Percentiles rank a stretch among this genome's conserved stretches.
These are phyloP conservation scores for Laticauda laticaudata DNA, from an alignment of 2,113 vertebrate genomes.

Conservation along the genomic window DNA sequence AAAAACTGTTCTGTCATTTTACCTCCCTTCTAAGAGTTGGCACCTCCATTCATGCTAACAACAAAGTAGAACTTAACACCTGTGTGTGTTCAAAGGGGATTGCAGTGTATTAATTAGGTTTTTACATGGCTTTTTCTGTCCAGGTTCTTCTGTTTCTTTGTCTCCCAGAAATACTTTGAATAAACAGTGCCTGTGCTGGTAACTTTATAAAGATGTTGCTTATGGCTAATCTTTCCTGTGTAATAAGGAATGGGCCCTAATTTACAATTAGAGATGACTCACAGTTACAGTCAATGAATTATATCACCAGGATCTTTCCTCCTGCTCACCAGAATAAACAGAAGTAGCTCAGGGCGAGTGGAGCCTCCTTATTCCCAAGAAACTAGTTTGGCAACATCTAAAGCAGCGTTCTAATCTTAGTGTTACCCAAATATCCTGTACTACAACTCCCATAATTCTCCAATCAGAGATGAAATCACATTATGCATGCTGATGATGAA, in stretches of 20 bases:
- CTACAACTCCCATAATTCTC: not conserved
- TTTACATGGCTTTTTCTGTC: not conserved
- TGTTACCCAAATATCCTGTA: not conserved
- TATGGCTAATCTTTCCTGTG: constrained; percentile 63
- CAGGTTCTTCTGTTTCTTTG: constrained; percentile 12
- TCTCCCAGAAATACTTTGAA: not conserved
- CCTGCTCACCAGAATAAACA: not conserved
- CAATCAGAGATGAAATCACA: not conserved
- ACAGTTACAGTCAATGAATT: constrained; percentile 52
- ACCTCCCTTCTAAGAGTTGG: not conserved
- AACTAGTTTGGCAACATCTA: not conserved
- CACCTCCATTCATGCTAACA: not conserved
- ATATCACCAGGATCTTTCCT: constrained; percentile 17
- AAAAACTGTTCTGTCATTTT: not conserved
- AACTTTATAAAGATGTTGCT: constrained; percentile 57
- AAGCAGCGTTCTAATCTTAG: not conserved
- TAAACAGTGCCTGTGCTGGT: constrained; percentile 44
- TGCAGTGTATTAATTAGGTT: not conserved
- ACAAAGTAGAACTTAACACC: not conserved
- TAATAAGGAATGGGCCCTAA: constrained; percentile 65
- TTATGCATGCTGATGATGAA: not conserved
- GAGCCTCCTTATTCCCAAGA: not conserved
- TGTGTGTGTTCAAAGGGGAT: not conserved
- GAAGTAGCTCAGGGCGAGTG: not conserved
- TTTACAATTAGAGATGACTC: constrained; percentile 52